phyloP scores from a whole-genome alignment of 2,113 vertebrate species.

The Pimephales promelas region DNA sequence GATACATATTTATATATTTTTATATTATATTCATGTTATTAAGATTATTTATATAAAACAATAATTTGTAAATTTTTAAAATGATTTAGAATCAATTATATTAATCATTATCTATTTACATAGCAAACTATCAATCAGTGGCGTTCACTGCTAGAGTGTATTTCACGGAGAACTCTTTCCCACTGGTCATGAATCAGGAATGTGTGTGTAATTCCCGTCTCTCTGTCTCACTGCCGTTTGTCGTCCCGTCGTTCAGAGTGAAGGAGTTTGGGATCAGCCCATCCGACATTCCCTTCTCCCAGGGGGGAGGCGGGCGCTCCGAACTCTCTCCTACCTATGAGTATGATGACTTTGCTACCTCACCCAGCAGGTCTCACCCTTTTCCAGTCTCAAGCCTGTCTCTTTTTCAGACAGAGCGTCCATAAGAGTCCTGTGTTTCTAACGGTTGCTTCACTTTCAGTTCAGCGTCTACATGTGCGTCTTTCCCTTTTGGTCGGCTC shows the following conservation, averaged over 20 bases:
- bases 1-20: no score
- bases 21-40: no score
- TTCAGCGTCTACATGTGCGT: background rate
- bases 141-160: background rate
- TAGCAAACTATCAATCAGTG: background rate
- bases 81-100: no score
- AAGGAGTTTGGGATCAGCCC: conserved; percentile 99
- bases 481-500: background rate
- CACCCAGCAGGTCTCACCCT: conserved; percentile 76
- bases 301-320: conserved; percentile 88
- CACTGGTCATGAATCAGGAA: background rate
- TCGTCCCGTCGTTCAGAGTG: conserved; percentile 81
- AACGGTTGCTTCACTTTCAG: conserved; percentile 52
- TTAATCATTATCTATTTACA: background rate
- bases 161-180: background rate
- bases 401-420: conserved; percentile 29
- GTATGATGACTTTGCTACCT: conserved; percentile 87
- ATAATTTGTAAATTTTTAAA: no score
- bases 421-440: background rate
- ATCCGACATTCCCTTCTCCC: conserved; percentile 97
- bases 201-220: background rate
- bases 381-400: conserved; percentile 23
- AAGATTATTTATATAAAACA: no score
- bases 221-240: conserved; percentile 1
- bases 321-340: conserved; percentile 96